A percentile compares a stretch with the other conserved stretches of the same genome.
Evolutionary conservation across 1,140 invertebrate genomes (phyloP).

Genomic region (Frieseomelitta varia): DNA sequence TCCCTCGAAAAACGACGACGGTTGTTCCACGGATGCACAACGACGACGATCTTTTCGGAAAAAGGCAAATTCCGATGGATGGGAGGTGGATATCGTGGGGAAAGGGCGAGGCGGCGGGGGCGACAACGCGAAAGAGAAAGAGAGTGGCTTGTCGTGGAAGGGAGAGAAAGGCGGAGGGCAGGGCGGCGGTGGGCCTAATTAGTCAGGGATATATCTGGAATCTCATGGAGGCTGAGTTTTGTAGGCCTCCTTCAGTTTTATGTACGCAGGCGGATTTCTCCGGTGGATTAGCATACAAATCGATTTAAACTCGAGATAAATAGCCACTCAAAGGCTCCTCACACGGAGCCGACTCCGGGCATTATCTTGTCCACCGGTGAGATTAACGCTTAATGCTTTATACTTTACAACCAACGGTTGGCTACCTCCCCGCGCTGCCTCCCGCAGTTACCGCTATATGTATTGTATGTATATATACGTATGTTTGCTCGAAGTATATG

Average conservation of each 20-base stretch:
- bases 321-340: conserved; percentile 80
- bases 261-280: conserved; percentile 79
- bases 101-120: background rate
- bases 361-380: conserved; percentile 81
- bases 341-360: conserved; percentile 78
- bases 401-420: conserved; percentile 74
- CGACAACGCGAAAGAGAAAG: background rate
- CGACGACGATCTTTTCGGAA: conserved; percentile 56
- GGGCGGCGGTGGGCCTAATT: conserved; percentile 78
- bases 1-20: conserved; percentile 36
- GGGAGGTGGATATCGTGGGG: conserved; percentile 65
- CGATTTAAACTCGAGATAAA: conserved; percentile 83
- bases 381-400: conserved; percentile 81
- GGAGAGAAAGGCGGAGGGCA: conserved; percentile 11
- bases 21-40: conserved; percentile 45
- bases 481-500: background rate
- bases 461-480: conserved; percentile 21
- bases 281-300: conserved; percentile 82
- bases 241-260: conserved; percentile 80
- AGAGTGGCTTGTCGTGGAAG: conserved; percentile 2
- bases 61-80: conserved; percentile 53
- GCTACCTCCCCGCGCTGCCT: conserved; percentile 48
- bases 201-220: conserved; percentile 82
- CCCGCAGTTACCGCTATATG: conserved; percentile 61
- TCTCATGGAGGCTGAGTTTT: conserved; percentile 79